Evolutionary conservation across 2,888 invertebrate species (phyloP), one percentile per base, ranked within the genome.

Genomic region (Scelioninae gen. 1): DNA sequence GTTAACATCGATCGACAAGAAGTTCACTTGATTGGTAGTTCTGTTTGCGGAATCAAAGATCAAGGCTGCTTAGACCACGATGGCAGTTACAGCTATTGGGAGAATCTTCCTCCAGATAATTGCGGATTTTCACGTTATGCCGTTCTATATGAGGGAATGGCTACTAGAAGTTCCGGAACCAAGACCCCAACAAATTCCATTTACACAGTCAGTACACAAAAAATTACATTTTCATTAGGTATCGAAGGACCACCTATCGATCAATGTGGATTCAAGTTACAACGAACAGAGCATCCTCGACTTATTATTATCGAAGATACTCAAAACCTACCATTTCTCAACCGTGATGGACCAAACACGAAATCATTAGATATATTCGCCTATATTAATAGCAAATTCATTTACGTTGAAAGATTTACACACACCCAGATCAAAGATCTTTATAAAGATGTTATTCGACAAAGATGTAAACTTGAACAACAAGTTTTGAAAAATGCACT

Each of bases 401-500:
- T n/a, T n/a, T n/a, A n/a, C n/a, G n/a, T n/a, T n/a, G n/a, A n/a
- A n/a, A n/a, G n/a, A n/a, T 79, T 86, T 4, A 78, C 87, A 1
- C 82, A 86, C 32, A 47, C 58, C 6, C 69, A 79, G 10, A 45
- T 88, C 9, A 69, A 85, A 10, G 9, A 47, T 6, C 29, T 87
- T 0, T 88, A 88, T 38, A 13, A 34, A 6, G 83, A 88, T n/a
- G 79, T 87, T 0, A 9, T 88, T 6, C 66, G 74, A 11, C 79
- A 87, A 29, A 72, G 83, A 47, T 89, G 89, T 45, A 43, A 84
- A 2, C 1, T 87, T n/a, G n/a, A n/a, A n/a, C n/a, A n/a, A n/a
- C n/a, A n/a, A n/a, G n/a, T n/a, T n/a, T n/a, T n/a, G n/a, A 4
- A 85, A 51, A 88, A 86, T 40, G 58, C 88, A 6, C 75, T 88